These are phyloP conservation scores for Shinisaurus crocodilurus DNA, from an alignment of 2,113 vertebrate species.

Conservation along the genomic window DNA sequence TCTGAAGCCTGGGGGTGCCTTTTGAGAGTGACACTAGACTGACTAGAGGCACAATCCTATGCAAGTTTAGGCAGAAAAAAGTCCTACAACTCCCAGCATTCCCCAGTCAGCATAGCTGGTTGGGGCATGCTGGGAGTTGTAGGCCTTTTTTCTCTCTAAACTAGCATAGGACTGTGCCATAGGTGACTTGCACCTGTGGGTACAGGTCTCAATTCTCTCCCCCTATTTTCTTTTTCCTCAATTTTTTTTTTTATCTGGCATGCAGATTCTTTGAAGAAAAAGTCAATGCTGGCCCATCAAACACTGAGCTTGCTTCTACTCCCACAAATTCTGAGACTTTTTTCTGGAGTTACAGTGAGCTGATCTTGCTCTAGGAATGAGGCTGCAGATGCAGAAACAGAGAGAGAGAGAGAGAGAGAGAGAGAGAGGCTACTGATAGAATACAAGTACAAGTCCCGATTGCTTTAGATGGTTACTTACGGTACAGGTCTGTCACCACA, in stretches of 20 bases:
- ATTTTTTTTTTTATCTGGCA: neutral
- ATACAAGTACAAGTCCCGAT: neutral
- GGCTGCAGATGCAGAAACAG: neutral
- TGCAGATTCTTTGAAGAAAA: neutral
- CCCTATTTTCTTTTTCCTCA: neutral
- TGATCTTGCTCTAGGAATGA: neutral
- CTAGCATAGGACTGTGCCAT: no score
- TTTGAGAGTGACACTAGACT: neutral
- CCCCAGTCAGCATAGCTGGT: no score
- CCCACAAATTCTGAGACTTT: neutral
- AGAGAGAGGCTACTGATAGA: neutral
- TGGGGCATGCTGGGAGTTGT: no score
- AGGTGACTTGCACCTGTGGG: neutral
- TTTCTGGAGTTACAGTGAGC: neutral
- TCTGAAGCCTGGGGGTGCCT: neutral
- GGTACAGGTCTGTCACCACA: neutral
- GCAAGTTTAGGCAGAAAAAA: no score
- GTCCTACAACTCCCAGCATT: no score
- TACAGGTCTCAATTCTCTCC: no score
- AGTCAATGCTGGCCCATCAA: no score
- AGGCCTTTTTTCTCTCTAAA: no score
- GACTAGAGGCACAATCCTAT: no score
- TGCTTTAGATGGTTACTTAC: neutral
- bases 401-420: neutral
- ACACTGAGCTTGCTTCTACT: neutral